Percentiles rank a stretch among this genome's conserved stretches.
Conservation (phyloP, 2,113 vertebrate genomes). For the Elephas maximus region DNA sequence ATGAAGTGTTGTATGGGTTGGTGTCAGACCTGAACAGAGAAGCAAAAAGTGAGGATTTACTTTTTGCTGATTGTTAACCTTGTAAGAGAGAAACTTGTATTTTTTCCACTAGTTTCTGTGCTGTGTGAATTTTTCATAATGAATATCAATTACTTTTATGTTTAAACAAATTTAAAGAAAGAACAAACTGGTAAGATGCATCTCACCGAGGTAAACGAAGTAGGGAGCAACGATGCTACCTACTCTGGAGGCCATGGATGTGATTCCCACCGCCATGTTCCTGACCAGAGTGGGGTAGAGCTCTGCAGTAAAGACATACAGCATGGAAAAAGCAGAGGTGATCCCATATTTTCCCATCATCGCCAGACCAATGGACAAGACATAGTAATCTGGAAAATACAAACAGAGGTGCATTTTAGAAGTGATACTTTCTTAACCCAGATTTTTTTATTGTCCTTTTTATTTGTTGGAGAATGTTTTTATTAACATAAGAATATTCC, state of each 20-base stretch:
- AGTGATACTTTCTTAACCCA: neutral
- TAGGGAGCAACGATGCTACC: slow-evolving; percentile 94
- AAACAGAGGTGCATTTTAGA: neutral
- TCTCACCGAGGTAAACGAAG: slow-evolving; percentile 94
- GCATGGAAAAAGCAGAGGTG: slow-evolving; percentile 92
- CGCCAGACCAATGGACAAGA: slow-evolving; percentile 90
- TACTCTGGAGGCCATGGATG: slow-evolving; percentile 93
- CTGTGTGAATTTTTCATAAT: slow-evolving; percentile 27
- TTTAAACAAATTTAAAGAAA: neutral
- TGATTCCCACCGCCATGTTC: slow-evolving; percentile 93
- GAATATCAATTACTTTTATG: neutral
- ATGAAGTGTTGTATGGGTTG: neutral
- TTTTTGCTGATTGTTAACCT: no score
- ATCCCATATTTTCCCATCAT: slow-evolving; percentile 95
- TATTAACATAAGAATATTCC: neutral
- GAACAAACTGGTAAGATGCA: neutral
- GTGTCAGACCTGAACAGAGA: neutral
- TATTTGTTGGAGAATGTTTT: neutral
- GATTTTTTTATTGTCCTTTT: neutral
- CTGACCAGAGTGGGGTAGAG: slow-evolving; percentile 94
- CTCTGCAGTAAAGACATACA: slow-evolving; percentile 93
- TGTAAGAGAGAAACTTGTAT: neutral
- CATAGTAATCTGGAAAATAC: slow-evolving; percentile 84
- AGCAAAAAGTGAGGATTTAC: neutral
- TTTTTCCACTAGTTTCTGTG: slow-evolving; percentile 34